Percentiles rank a stretch among this genome's conserved stretches.
Evolutionary conservation across 2,797 vertebrate genomes (phyloP).

Genomic region (Amazona ochrocephala): DNA sequence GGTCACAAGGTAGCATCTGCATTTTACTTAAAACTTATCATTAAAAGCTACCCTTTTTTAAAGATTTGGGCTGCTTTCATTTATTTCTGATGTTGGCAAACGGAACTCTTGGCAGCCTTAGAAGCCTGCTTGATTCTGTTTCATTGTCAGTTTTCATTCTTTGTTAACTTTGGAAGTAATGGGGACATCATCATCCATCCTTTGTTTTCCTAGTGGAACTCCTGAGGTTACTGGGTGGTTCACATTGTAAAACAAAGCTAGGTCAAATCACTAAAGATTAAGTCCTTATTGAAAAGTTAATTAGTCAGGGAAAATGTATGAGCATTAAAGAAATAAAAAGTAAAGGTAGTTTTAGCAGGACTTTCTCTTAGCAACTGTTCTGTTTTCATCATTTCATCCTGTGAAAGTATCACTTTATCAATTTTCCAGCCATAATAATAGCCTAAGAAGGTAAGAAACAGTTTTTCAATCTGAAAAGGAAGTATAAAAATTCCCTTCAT

Average conservation of each 20-base stretch:
- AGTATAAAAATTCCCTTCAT: neutral
- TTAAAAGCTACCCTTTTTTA: neutral
- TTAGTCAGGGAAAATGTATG: slow-evolving; percentile 36
- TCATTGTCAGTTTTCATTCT: neutral
- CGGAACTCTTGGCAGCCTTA: neutral
- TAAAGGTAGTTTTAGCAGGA: neutral
- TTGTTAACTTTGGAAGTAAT: neutral
- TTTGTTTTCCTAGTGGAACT: neutral
- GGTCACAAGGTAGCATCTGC: neutral
- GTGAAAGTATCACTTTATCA: neutral
- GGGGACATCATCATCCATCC: neutral
- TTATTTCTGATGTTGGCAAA: neutral
- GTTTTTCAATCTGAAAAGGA: neutral
- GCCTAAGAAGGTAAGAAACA: neutral
- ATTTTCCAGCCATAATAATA: neutral
- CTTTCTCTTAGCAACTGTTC: neutral
- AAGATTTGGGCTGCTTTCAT: neutral
- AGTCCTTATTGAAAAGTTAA: slow-evolving; percentile 41
- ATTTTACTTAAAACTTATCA: slow-evolving; percentile 25
- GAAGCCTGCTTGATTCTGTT: rapidly evolving
- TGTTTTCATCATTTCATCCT: neutral
- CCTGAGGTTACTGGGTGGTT: neutral
- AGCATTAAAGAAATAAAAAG: neutral
- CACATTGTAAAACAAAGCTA: neutral
- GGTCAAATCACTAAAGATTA: slow-evolving; percentile 43